Evolutionary conservation across 2,888 invertebrate species (phyloP), one percentile per base, ranked within the genome.

Genomic region (Habrosyne pyritoides): DNA sequence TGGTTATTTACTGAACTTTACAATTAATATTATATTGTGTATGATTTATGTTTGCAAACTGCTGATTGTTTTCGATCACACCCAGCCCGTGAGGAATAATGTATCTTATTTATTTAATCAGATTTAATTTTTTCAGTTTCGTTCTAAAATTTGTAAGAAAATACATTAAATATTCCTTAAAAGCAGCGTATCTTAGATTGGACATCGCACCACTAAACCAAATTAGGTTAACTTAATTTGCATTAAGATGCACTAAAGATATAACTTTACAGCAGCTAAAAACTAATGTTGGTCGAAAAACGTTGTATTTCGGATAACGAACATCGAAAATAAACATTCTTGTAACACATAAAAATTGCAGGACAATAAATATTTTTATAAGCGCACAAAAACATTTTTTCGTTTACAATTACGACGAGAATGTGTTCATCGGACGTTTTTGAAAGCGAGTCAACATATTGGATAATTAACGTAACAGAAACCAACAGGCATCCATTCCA

Each of bases 381-480:
- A 57, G 54, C 47, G 48, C 56, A 52, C 52, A 28, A 64, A 59
- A 67, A 60, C 60, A 57, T 56, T 63, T 64, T 61, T 50, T 48
- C 53, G 46, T 55, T 46, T 53, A 55, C 48, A 54, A 49, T 47
- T 58, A 33, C 60, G 66, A 75, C 64, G 64, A 66, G 71, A 67
- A 71, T 62, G 66, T 67, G 64, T 75, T 75, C 72, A 80, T 80
- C 68, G 69, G 74, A 73, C 73, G 75, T 77, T 71, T 75, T 73
- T 79, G 78, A 83, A 78, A 75, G 71, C 67, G 67, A 66, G 78
- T 79, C 84, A 83, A 88, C 86, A 86, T 80, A 83, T 83, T 74
- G 72, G 77, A 83, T 84, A 87, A 89, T 87, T 84, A 87, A 84
- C 81, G 80, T 66, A 83, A 84, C 75, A 86, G 86, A 83, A 84